These are phyloP conservation scores for Ips nitidus DNA, from an alignment of 1,140 invertebrate species.

Conservation along the genomic window DNA sequence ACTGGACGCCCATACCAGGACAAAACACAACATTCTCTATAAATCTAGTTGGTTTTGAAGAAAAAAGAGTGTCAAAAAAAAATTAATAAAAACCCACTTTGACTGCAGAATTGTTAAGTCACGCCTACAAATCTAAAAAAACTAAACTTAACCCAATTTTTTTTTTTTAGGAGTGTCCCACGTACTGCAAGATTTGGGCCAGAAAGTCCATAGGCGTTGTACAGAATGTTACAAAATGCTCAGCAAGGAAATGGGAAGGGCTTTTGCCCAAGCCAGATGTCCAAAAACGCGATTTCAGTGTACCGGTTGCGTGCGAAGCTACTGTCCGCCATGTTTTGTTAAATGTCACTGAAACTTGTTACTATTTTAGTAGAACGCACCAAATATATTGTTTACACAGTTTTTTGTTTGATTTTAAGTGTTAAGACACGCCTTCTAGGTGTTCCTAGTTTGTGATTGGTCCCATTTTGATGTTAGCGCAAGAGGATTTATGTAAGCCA, in stretches of 20 bases:
- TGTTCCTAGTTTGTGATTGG: no score
- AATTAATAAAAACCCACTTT: no score
- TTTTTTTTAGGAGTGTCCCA: constrained; percentile 13
- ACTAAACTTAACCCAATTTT: not conserved
- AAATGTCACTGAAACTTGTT: not conserved
- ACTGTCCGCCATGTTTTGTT: constrained; percentile 13
- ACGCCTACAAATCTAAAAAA: no score
- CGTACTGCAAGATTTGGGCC: constrained; percentile 15
- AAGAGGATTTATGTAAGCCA: no score
- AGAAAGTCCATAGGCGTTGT: constrained; percentile 11
- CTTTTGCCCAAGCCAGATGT: constrained; percentile 14
- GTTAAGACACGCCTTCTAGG: no score
- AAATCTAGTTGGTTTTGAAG: not conserved
- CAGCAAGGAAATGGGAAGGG: not conserved
- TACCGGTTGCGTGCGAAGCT: constrained; percentile 9
- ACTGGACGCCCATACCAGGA: constrained; percentile 43
- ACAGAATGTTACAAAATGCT: constrained; percentile 11
- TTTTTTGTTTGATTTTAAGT: no score
- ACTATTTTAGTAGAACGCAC: not conserved
- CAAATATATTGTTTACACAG: not conserved
- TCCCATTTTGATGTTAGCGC: no score
- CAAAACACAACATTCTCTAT: constrained; percentile 18
- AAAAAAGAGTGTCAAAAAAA: no score
- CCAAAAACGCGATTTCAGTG: constrained; percentile 13
- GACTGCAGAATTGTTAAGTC: no score